These are phyloP conservation scores for Muntiacus muntjak DNA, from an alignment of 2,113 vertebrate genomes.

Conservation along the genomic window DNA sequence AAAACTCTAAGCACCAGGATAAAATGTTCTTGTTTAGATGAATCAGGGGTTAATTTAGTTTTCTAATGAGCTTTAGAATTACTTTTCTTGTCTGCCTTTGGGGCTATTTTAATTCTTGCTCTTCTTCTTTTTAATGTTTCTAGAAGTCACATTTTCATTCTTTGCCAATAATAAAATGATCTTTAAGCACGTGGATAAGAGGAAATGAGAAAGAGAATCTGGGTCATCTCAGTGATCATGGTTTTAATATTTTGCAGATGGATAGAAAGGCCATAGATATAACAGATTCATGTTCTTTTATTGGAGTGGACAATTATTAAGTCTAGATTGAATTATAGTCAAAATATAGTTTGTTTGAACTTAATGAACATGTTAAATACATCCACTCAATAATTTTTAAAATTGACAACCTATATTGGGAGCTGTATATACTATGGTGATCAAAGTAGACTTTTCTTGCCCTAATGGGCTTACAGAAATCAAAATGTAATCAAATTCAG, in stretches of 20 bases:
- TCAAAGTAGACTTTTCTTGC: not conserved
- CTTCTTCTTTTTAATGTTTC: slow-evolving; percentile 31
- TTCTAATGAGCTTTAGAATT: slow-evolving; percentile 55
- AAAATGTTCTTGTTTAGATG: slow-evolving; percentile 58
- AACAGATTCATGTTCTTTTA: not conserved
- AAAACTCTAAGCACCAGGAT: slow-evolving; percentile 22
- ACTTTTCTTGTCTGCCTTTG: slow-evolving; percentile 20
- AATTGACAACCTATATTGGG: not conserved
- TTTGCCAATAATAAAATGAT: slow-evolving; percentile 10
- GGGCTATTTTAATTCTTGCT: slow-evolving; percentile 23
- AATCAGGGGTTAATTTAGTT: slow-evolving; percentile 49
- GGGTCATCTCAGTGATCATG: not conserved
- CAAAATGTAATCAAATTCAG: not conserved
- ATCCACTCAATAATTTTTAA: not conserved
- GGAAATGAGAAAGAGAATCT: not conserved
- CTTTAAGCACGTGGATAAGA: not conserved
- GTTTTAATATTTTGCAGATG: not conserved
- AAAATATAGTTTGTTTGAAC: not conserved
- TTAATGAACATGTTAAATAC: not conserved
- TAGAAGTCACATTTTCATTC: slow-evolving; percentile 36
- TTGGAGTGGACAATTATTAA: not conserved
- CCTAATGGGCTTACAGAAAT: not conserved
- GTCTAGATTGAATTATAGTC: not conserved
- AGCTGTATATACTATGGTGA: not conserved
- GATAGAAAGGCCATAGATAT: not conserved